phyloP scores from a whole-genome alignment of 1,140 invertebrate species.

The Heliconius melpomene region DNA sequence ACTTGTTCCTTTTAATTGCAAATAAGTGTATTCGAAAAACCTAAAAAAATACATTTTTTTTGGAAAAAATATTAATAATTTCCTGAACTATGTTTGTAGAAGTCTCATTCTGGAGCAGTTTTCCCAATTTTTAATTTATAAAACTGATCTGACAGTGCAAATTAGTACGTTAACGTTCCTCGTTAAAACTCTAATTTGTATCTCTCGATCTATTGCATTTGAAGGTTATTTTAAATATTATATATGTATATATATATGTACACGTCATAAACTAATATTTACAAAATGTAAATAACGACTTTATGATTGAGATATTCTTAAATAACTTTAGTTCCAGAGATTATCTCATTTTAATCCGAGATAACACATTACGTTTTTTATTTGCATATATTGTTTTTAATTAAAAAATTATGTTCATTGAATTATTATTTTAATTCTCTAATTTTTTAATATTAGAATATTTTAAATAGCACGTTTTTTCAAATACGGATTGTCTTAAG shows the following conservation, averaged over 20 bases:
- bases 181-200: conserved; percentile 67
- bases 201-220: conserved; percentile 56
- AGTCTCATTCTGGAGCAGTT: not conserved
- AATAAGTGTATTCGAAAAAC: too few relatives aligned
- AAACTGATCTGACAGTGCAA: conserved; percentile 61
- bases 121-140: conserved; percentile 56
- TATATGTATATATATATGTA: conserved; percentile 14
- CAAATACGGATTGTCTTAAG: too few relatives aligned
- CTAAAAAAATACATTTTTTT: too few relatives aligned
- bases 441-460: too few relatives aligned
- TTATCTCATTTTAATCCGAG: not conserved
- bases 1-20: too few relatives aligned
- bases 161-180: conserved; percentile 64
- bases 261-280: conserved; percentile 17
- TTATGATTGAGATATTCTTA: conserved; percentile 1
- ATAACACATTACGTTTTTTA: conserved; percentile 13
- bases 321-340: not conserved
- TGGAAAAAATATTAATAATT: not conserved
- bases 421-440: too few relatives aligned
- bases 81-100: not conserved
- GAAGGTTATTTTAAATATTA: conserved; percentile 54
- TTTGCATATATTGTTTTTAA: not conserved
- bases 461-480: too few relatives aligned
- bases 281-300: not conserved
- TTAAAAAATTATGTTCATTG: too few relatives aligned